Conservation (phyloP, 2,888 invertebrate genomes). For the Parnassius mnemosyne region DNA sequence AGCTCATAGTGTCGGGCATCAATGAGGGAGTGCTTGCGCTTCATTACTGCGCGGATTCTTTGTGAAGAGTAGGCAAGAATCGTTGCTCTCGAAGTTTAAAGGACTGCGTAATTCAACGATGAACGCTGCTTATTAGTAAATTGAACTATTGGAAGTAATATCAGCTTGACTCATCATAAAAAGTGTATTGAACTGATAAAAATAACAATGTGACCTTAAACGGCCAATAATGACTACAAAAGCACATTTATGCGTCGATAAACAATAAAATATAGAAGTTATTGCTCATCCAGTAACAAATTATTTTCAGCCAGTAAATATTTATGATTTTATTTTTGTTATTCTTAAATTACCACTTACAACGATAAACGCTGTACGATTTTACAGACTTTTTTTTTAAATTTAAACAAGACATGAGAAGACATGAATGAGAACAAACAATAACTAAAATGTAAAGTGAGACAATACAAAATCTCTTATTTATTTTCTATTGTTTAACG, state of each 20-base stretch:
- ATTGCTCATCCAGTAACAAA: constrained; percentile 19
- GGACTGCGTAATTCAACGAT: constrained; percentile 18
- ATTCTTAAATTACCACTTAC: background rate
- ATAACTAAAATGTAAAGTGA: no score
- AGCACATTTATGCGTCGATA: constrained; percentile 23
- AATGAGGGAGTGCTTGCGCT: constrained; percentile 12
- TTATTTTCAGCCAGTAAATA: constrained; percentile 9
- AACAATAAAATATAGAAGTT: constrained; percentile 17
- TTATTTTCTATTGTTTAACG: no score
- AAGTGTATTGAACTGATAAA: constrained; percentile 57
- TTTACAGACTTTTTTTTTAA: no score
- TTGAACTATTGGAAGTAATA: constrained; percentile 36
- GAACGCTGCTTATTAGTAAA: constrained; percentile 37
- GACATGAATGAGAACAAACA: no score
- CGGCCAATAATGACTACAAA: constrained; percentile 32
- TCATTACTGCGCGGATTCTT: constrained; percentile 11
- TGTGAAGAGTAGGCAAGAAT: constrained; percentile 19
- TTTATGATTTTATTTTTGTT: constrained; percentile 11
- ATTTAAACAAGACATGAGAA: no score
- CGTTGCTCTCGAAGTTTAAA: constrained; percentile 29
- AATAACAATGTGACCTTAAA: constrained; percentile 46
- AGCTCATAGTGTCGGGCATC: background rate
- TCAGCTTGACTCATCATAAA: constrained; percentile 47
- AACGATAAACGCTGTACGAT: no score
- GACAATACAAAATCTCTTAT: no score